Evolutionary conservation across 2,113 vertebrate genomes (phyloP), one percentile per base, ranked within the genome.

Genomic region (Gulo gulo): DNA sequence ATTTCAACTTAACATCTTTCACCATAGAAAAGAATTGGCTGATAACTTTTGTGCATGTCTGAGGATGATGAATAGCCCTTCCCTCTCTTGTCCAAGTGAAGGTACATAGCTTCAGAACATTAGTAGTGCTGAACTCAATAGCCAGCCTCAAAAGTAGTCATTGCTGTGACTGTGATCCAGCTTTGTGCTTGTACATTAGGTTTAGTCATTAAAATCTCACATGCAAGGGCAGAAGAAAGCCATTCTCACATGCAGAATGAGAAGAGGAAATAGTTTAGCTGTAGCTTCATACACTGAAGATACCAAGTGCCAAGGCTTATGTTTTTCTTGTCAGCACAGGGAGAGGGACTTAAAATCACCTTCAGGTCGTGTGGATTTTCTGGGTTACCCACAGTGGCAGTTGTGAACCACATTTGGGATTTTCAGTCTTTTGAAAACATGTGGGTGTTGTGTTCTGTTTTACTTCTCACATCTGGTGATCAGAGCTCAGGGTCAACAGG

Each of bases 401-500:
- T 88, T 45, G 16, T 42, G 90, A 91, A 74, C 90, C n/a, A 26
- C 76, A 31, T 71, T 88, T 79, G 95, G 91, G 95, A 91, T 86
- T 96, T 92, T n/a, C 79, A 84, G 39, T 91, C 71, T 67, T 86
- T 74, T 91, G 81, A 93, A 93, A 96, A 94, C 86, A 94, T 91
- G 80, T 82, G 95, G 81, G 42, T 92, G 83, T 74, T 88, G 39
- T 93, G 97, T 97, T 94, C 92, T 93, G 88, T 92, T 97, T 94
- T 92, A 21, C 88, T 88, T 76, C 95, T 80, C 80, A 76, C 93
- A 98, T 97, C 96, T 98, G 97, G 96, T 93, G 89, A 90, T 93
- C 94, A 92, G 96, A 95, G 96, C 97, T 52, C 81, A 15, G n/a
- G 93, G 94, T 97, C 96, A 97, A 23, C 67, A 84, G 92, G 92